Conservation (phyloP, 2,888 invertebrate genomes). For the Chaetogeoica ovagalla region DNA sequence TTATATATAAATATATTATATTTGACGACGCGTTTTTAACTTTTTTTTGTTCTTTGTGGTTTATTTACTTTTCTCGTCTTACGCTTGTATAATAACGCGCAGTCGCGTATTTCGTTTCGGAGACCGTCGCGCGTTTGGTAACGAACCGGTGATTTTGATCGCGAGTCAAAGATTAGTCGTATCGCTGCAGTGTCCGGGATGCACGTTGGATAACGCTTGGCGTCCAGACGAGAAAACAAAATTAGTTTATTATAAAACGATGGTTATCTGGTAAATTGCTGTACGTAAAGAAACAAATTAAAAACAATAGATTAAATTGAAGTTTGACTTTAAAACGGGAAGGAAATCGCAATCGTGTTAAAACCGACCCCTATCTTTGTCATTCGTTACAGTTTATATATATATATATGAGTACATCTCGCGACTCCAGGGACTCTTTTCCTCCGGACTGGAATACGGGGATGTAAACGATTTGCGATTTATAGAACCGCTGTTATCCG, state of each 20-base stretch:
- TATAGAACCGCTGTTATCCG: slow-evolving; percentile 24
- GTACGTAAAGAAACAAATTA: slow-evolving; percentile 29
- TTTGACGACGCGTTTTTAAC: too few relatives aligned
- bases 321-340: slow-evolving; percentile 19
- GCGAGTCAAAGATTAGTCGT: too few relatives aligned
- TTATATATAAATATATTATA: too few relatives aligned
- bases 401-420: slow-evolving; percentile 5
- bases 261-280: slow-evolving; percentile 17
- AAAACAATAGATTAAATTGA: slow-evolving; percentile 32
- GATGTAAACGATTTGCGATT: slow-evolving; percentile 43
- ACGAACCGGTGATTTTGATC: too few relatives aligned
- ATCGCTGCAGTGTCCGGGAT: too few relatives aligned
- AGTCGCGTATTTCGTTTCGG: too few relatives aligned
- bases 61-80: too few relatives aligned
- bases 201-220: background rate
- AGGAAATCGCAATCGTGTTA: slow-evolving; percentile 20
- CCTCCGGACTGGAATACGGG: background rate
- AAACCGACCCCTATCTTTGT: slow-evolving; percentile 26
- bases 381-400: background rate
- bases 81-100: too few relatives aligned
- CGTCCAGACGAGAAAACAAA: background rate
- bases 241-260: background rate
- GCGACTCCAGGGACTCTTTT: slow-evolving; percentile 28
- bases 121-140: too few relatives aligned
- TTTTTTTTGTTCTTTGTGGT: too few relatives aligned